A percentile compares a stretch with the other conserved stretches of the same genome.
phyloP scores from a whole-genome alignment of 2,888 invertebrate species.

The Nephrocerus scutellatus region DNA sequence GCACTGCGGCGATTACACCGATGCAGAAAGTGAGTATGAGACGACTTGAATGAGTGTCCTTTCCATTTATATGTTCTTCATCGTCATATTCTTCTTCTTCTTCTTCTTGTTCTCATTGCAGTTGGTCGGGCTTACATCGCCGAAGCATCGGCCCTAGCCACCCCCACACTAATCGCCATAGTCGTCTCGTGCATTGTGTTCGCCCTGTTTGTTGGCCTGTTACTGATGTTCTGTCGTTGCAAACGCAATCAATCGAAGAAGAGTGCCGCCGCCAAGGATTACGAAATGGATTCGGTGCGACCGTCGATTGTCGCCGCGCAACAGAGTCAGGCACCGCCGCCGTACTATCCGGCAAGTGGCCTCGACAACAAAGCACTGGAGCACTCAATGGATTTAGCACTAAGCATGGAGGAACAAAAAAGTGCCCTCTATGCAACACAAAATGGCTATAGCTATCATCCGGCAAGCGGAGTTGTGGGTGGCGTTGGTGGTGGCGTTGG shows the following conservation, averaged over 20 bases:
- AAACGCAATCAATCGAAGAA: conserved; percentile 75
- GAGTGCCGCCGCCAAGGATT: conserved; percentile 74
- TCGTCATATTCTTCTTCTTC: conserved; percentile 4
- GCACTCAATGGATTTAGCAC: conserved; percentile 77
- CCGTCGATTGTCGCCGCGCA: conserved; percentile 75
- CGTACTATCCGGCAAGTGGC: conserved; percentile 80
- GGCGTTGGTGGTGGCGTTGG: conserved; percentile 28
- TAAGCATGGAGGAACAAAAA: conserved; percentile 80
- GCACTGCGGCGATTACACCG: conserved; percentile 75
- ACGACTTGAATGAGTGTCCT: conserved; percentile 12
- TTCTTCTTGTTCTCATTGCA: conserved; percentile 43
- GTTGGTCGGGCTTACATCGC: conserved; percentile 76
- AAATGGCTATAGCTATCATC: conserved; percentile 79
- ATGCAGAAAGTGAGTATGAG: conserved; percentile 70
- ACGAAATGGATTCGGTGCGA: conserved; percentile 82
- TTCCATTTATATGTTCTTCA: conserved; percentile 21
- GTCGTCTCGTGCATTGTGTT: conserved; percentile 76
- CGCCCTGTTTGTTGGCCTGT: conserved; percentile 64
- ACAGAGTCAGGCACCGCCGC: conserved; percentile 80
- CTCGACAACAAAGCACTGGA: conserved; percentile 89
- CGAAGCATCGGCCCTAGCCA: conserved; percentile 68
- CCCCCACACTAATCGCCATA: conserved; percentile 70
- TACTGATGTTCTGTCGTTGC: conserved; percentile 79
- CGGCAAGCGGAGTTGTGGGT: conserved; percentile 54
- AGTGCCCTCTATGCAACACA: conserved; percentile 76